Conservation (phyloP, 1,140 invertebrate species). For the Whitmania pigra region DNA sequence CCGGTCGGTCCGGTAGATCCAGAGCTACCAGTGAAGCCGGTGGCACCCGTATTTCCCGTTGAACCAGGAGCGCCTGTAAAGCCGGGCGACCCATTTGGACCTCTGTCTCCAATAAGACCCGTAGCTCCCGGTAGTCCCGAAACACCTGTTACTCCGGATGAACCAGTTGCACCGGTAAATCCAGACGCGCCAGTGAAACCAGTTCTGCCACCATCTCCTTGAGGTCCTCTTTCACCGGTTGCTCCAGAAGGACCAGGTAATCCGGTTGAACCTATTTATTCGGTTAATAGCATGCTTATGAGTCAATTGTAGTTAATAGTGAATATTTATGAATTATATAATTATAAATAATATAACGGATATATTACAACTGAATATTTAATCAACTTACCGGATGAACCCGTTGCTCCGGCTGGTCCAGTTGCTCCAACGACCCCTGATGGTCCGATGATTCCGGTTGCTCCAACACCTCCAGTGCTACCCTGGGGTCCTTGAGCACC, state of each 20-base stretch:
- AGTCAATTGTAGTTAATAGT: too few relatives aligned
- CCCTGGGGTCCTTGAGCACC: constrained; percentile 11
- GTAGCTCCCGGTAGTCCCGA: not conserved
- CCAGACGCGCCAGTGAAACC: constrained; percentile 13
- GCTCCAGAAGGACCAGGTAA: not conserved
- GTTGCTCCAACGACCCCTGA: not conserved
- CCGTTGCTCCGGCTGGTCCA: not conserved
- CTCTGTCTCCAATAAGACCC: not conserved
- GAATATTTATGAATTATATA: too few relatives aligned
- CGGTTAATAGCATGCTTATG: too few relatives aligned
- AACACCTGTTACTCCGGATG: not conserved
- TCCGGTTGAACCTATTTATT: not conserved
- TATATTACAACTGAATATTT: too few relatives aligned
- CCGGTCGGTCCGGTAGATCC: not conserved
- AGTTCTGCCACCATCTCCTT: not conserved
- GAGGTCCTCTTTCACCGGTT: constrained; percentile 7
- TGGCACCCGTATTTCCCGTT: constrained; percentile 1
- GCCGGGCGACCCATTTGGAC: constrained; percentile 3
- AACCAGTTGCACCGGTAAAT: not conserved
- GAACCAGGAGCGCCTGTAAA: not conserved
- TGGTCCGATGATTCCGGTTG: constrained; percentile 1
- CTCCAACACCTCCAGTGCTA: not conserved
- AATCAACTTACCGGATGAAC: not conserved
- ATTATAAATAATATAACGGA: too few relatives aligned
- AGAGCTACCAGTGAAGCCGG: not conserved